Base-by-base conservation (phyloP, 23 tunicate species). In the Trididemnum clinides region DNA sequence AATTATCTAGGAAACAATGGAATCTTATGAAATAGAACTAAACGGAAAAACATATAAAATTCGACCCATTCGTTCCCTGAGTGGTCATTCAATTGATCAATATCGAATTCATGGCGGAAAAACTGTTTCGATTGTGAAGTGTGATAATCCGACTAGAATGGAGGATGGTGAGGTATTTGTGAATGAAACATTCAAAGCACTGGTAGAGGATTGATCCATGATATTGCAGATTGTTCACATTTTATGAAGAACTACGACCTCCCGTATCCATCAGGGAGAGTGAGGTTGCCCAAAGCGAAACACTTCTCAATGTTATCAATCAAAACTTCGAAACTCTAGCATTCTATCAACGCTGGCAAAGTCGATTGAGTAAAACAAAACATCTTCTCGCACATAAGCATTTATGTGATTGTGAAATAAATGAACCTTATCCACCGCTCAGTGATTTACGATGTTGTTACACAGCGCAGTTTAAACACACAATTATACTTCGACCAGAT, bases 161-260 rank as follows among this genome's bases (percentile, higher is more conserved):
- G 97, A 92, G 92, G 97, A 88, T n/a, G 93, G 93, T 28, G 98
- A 94, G 81, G 98, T 94, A 39, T 94, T 89, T 51, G 98, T 95
- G 39, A 94, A 89, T 31, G 98, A 94, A 85, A 89, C 95, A n/a
- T 94, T 94, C 49, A 95, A 19, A 80, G 90, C 36, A 94, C 98
- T 0, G 98, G 98, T 1, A 82, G 81, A 19, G 98, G 98, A 2
- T 50, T 77, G 23, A 89, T 94, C 19, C 89, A 92, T 37, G 97
- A 92, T 37, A 93, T 88, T 57, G 88, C 88, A 91, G 93, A 92
- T 35, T 92, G 97, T 39, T 88, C 92, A 1, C 97, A 92, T 65
- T 92, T 88, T 62, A 92, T 92, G 97, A 92, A 85, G 83, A 86
- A 90, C 82, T 90, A 85, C 50, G 95, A 90, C 58, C 34, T 90